phyloP scores from a whole-genome alignment of 92 coral and sea anemone genomes.

The Palythoa caribaeorum region DNA sequence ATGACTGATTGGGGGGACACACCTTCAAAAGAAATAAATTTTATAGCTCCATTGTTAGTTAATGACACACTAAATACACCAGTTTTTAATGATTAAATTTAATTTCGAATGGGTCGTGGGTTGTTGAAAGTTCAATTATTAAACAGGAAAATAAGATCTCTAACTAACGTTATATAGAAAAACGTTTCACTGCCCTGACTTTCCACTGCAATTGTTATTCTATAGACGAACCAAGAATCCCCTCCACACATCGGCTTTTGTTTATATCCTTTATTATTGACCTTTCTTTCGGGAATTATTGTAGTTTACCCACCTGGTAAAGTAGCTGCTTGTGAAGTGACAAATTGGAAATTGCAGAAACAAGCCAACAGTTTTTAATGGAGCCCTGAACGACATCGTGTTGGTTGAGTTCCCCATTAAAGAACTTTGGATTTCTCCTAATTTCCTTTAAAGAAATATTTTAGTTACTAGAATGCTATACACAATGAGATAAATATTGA shows the following conservation, averaged over 20 bases:
- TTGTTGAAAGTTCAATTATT: too few species aligned
- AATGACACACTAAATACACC: background rate
- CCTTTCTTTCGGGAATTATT: background rate
- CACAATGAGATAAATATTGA: too few species aligned
- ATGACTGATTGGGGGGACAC: slow-evolving; percentile 28
- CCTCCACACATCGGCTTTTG: background rate
- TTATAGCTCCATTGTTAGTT: background rate
- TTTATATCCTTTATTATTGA: background rate
- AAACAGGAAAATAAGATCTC: too few species aligned
- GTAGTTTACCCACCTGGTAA: slow-evolving; percentile 10
- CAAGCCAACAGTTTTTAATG: slow-evolving; percentile 38
- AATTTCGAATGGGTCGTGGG: too few species aligned
- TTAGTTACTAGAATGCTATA: too few species aligned
- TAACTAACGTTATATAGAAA: too few species aligned
- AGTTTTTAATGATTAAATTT: too few species aligned
- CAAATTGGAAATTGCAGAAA: slow-evolving; percentile 33
- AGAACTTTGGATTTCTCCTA: slow-evolving; percentile 25
- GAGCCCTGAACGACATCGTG: slow-evolving; percentile 33
- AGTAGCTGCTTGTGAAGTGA: slow-evolving; percentile 14
- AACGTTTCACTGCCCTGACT: too few species aligned
- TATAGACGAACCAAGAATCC: background rate
- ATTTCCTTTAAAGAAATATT: slow-evolving; percentile 2
- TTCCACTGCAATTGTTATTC: too few species aligned
- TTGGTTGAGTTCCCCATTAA: slow-evolving; percentile 28
- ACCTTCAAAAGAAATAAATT: background rate